Percentiles rank a stretch among this genome's conserved stretches.
phyloP scores from a whole-genome alignment of 1,140 invertebrate species.

The Aphis craccivora region DNA sequence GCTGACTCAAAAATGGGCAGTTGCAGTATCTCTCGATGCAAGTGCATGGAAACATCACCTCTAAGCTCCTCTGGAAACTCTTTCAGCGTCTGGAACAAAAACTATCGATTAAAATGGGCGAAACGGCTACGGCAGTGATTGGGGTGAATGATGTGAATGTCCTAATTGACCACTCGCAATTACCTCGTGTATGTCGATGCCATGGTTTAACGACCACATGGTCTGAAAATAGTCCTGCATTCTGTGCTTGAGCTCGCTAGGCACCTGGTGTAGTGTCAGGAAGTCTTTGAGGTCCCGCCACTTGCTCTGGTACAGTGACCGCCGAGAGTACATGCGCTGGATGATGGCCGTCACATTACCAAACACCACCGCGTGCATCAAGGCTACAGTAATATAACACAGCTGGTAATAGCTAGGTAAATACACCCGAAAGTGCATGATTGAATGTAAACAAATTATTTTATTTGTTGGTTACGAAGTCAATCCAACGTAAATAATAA shows the following conservation, averaged over 20 bases:
- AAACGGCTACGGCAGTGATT: not conserved
- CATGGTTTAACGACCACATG: constrained; percentile 98
- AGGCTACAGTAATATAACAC: constrained; percentile 69
- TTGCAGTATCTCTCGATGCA: constrained; percentile 92
- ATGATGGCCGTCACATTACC: constrained; percentile 99
- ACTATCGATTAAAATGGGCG: constrained; percentile 11
- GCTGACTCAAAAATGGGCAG: constrained; percentile 93
- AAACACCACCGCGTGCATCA: constrained; percentile 99
- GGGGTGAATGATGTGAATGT: not conserved
- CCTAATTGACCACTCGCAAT: constrained; percentile 59
- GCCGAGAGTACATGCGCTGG: constrained; percentile 95
- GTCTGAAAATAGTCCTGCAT: constrained; percentile 99
- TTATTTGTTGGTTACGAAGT: not conserved
- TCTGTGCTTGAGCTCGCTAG: constrained; percentile 93
- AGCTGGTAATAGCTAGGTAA: not conserved
- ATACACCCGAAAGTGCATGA: not conserved
- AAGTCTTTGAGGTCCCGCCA: constrained; percentile 97
- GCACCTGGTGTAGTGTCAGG: constrained; percentile 92
- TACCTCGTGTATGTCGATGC: constrained; percentile 97
- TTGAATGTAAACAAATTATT: not conserved
- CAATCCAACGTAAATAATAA: not conserved
- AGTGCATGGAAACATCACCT: constrained; percentile 93
- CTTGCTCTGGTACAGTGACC: constrained; percentile 96
- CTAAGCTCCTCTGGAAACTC: constrained; percentile 95
- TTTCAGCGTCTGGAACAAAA: constrained; percentile 79